A percentile compares a stretch with the other conserved stretches of the same genome.
Evolutionary conservation across 2,113 vertebrate species (phyloP).

Genomic region (Vidua chalybeata): DNA sequence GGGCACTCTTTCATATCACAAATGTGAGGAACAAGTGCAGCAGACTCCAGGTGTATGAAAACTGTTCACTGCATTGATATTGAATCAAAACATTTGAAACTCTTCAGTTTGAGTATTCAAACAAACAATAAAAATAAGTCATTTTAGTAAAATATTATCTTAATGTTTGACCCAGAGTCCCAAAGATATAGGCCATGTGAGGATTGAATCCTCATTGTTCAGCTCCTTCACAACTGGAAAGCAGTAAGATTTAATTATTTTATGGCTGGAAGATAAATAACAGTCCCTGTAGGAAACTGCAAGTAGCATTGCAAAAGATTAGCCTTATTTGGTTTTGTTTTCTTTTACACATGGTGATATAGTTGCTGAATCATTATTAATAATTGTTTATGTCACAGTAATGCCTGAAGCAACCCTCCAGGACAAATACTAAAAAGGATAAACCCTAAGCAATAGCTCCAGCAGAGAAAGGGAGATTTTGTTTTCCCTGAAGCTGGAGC

Average conservation of each 20-base stretch:
- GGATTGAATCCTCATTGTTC: not conserved
- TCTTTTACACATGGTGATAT: not conserved
- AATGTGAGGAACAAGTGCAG: not conserved
- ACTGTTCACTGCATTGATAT: not conserved
- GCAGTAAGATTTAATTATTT: not conserved
- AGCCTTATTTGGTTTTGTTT: conserved; percentile 35
- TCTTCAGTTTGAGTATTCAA: not conserved
- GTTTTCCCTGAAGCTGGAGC: not conserved
- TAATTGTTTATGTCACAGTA: conserved; percentile 2
- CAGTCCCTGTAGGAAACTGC: not conserved
- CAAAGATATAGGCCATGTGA: not conserved
- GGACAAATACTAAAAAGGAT: not conserved
- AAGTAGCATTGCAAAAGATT: not conserved
- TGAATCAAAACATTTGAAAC: not conserved
- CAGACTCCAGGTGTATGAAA: not conserved
- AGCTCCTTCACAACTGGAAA: not conserved
- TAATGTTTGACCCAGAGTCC: not conserved
- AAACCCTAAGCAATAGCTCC: not conserved
- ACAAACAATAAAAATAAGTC: not conserved
- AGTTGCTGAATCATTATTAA: conserved; percentile 36
- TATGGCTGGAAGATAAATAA: not conserved
- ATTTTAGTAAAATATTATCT: not conserved
- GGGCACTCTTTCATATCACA: not conserved
- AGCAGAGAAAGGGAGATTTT: not conserved
- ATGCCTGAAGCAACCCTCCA: conserved; percentile 15